Evolutionary conservation across 2,888 invertebrate species (phyloP), one percentile per base, ranked within the genome.

Genomic region (Sacculina carcini): DNA sequence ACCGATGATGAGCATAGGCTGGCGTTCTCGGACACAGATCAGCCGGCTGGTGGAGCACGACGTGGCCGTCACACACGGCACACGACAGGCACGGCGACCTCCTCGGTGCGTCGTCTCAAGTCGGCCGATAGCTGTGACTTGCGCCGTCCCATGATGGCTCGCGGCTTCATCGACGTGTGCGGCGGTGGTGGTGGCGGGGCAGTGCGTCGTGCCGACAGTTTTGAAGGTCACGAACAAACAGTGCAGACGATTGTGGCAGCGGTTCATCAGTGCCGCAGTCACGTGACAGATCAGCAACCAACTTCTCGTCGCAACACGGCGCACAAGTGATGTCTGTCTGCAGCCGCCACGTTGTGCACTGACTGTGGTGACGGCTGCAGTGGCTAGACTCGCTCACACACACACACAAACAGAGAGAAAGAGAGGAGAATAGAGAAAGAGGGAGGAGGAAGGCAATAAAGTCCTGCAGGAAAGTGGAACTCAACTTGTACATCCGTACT

Each of bases 161-260:
- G 48, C 24, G 53, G 51, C 10, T 32, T 50, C 28, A 31, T 31
- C 6, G 52, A 46, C 23, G 29, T 36, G 7, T 38, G 26, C 32
- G n/a, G 32, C 14, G 26, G 23, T 29, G 47, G 54, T 36, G 52
- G 53, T 31, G 54, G 53, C 31, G 51, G 51, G 16, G 48, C 53
- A 14, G 44, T 57, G 16, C 58, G 60, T 34, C 75, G 75, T 60
- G 73, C 75, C 1, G 76, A 76, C 59, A 76, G 75, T 60, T 76
- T 76, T 60, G 76, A 76, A 61, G 76, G 76, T 2, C 76, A 76
- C 62, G 76, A 76, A 63, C 75, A 76, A 60, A 75, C 76, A 2
- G 76, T 76, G 2, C 68, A 75, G 54, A 74, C 74, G 29, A 63
- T 76, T 49, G 76, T 76, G 5, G 75, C 75, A 5, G 76, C 75